Evolutionary conservation across 1,140 invertebrate species (phyloP).

Genomic region (Pentalonia nigronervosa): DNA sequence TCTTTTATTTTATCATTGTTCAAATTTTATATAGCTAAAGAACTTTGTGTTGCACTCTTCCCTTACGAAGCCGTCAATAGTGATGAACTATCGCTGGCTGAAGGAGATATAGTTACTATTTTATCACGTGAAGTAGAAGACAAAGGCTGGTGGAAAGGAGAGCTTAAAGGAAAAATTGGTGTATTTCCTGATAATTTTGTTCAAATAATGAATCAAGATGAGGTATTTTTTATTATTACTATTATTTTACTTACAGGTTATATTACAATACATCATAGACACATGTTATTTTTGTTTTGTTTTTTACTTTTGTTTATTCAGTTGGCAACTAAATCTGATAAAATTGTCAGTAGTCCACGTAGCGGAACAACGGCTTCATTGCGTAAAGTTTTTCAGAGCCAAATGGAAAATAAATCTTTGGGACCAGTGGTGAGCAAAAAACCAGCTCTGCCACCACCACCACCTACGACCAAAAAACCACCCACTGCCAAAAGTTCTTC

Average conservation of each 20-base stretch:
- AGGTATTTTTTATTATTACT: conserved; percentile 51
- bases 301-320: conserved; percentile 34
- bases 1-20: not conserved
- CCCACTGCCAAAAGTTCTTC: conserved; percentile 49
- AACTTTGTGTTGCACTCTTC: conserved; percentile 85
- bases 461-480: conserved; percentile 51
- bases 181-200: conserved; percentile 99
- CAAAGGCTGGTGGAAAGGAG: conserved; percentile 96
- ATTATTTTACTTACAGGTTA: not conserved
- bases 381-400: conserved; percentile 39
- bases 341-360: conserved; percentile 45
- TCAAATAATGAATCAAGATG: conserved; percentile 66
- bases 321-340: conserved; percentile 51
- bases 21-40: conserved; percentile 66
- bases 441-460: conserved; percentile 51
- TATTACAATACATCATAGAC: not conserved
- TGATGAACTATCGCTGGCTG: conserved; percentile 88
- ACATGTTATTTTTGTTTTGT: not conserved
- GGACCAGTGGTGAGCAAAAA: conserved; percentile 51
- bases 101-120: conserved; percentile 89
- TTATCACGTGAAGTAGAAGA: conserved; percentile 88
- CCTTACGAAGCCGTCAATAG: conserved; percentile 91
- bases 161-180: conserved; percentile 85
- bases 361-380: conserved; percentile 45
- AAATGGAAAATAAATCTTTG: conserved; percentile 48